These are phyloP conservation scores for Aurelia aurita DNA, from an alignment of 30 jellyfish, hydroid and myxozoan species.

Conservation along the genomic window DNA sequence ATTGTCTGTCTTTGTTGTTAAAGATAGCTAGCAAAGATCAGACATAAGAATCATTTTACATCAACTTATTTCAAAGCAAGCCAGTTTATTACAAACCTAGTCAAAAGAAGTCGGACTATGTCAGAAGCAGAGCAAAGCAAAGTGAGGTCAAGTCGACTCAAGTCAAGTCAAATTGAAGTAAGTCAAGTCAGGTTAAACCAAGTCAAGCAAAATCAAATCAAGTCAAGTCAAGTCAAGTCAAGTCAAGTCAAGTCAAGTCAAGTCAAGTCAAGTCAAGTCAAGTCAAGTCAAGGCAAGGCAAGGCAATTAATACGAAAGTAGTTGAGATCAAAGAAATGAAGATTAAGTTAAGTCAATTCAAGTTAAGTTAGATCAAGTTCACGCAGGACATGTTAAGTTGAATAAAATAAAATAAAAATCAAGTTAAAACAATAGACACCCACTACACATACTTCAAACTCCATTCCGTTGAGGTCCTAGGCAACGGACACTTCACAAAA, in stretches of 20 bases:
- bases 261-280: not conserved
- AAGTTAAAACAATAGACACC: no score
- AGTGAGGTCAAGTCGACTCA: not conserved
- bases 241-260: not conserved
- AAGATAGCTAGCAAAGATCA: no score
- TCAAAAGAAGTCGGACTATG: not conserved
- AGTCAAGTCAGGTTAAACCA: not conserved
- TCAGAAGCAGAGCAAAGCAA: not conserved
- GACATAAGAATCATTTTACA: no score
- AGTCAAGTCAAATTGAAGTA: not conserved
- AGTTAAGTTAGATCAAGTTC: not conserved
- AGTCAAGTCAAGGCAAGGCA: not conserved
- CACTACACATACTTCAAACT: no score
- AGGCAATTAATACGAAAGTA: not conserved
- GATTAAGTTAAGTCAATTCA: not conserved
- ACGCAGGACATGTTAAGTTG: not conserved
- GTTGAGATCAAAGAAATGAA: not conserved
- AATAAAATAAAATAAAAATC: not conserved
- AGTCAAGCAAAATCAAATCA: not conserved
- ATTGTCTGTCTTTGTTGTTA: no score
- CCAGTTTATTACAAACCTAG: not conserved
- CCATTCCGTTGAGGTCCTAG: no score
- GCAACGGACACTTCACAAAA: no score
- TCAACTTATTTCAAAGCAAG: not conserved
- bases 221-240: slow-evolving; percentile 9